These are phyloP conservation scores for Anabacerthia variegaticeps DNA, from an alignment of 2,797 vertebrate genomes.

Conservation along the genomic window DNA sequence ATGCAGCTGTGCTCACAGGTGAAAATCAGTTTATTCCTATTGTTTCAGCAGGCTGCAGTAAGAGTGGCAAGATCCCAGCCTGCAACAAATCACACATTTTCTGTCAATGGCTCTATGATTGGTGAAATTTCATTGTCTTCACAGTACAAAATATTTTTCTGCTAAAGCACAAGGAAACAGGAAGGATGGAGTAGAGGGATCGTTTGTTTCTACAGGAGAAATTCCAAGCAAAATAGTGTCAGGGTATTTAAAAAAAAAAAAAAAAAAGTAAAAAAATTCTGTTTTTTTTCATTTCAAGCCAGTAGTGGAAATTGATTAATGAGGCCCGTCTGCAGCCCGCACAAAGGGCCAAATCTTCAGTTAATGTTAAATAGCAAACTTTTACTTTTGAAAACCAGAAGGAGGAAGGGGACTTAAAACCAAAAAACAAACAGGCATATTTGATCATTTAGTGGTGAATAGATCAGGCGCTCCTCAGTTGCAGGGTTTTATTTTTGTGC, in stretches of 20 bases:
- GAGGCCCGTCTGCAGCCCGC: background rate
- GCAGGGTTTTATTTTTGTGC: slow-evolving; percentile 55
- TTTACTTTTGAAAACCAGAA: slow-evolving; percentile 45
- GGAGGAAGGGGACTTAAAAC: slow-evolving; percentile 45
- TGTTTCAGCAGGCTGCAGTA: background rate
- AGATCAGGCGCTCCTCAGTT: slow-evolving; percentile 31
- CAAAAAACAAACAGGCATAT: slow-evolving; percentile 47
- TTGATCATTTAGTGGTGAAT: slow-evolving; percentile 57
- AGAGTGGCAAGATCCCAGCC: background rate
- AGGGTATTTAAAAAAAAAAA: background rate
- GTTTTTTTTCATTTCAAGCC: background rate
- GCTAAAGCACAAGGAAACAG: background rate
- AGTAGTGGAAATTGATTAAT: slow-evolving; percentile 62
- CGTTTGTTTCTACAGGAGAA: slow-evolving; percentile 33
- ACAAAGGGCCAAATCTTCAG: slow-evolving; percentile 35
- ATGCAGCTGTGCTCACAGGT: background rate
- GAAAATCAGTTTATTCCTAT: background rate
- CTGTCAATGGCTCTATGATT: background rate
- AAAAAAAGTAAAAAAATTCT: background rate
- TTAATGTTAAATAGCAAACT: slow-evolving; percentile 29
- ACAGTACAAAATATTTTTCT: background rate
- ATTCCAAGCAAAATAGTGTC: slow-evolving; percentile 42
- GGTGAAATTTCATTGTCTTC: background rate
- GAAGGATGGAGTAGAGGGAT: slow-evolving; percentile 1
- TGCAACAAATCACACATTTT: background rate